Conservation (phyloP, 2,113 vertebrate genomes). For the Cyprinodon brontotheroides region DNA sequence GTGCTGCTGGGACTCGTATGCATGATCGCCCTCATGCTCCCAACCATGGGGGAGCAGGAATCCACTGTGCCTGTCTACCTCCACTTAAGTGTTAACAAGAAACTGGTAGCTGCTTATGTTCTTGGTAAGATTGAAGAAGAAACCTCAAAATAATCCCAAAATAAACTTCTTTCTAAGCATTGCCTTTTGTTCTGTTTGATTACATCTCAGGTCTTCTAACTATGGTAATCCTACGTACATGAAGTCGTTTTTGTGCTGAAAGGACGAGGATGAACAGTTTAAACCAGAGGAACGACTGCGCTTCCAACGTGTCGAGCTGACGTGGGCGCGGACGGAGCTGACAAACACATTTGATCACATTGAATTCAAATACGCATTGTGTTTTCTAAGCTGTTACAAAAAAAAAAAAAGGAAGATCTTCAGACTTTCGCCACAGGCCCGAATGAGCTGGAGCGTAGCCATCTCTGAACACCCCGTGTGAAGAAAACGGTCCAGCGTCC, state of each 20-base stretch:
- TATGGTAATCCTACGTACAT: slow-evolving; percentile 93
- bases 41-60: slow-evolving; percentile 94
- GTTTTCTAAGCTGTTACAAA: slow-evolving; percentile 45
- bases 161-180: neutral
- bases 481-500: slow-evolving; percentile 45
- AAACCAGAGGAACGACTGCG: slow-evolving; percentile 25
- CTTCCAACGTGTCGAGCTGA: slow-evolving; percentile 25
- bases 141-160: too few relatives aligned
- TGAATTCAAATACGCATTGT: slow-evolving; percentile 37
- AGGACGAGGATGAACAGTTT: slow-evolving; percentile 21
- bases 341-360: slow-evolving; percentile 41
- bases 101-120: slow-evolving; percentile 99
- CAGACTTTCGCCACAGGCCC: neutral
- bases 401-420: slow-evolving; percentile 7
- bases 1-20: slow-evolving; percentile 95
- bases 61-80: slow-evolving; percentile 99
- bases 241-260: slow-evolving; percentile 49
- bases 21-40: slow-evolving; percentile 95
- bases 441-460: slow-evolving; percentile 10
- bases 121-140: slow-evolving; percentile 83
- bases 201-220: slow-evolving; percentile 92
- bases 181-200: neutral
- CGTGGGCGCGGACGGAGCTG: slow-evolving; percentile 6
- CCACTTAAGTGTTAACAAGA: slow-evolving; percentile 99
- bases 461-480: slow-evolving; percentile 33